Percentiles rank a stretch among this genome's conserved stretches.
These are phyloP conservation scores for Sinohyriopsis cumingii DNA, from an alignment of 2,888 invertebrate species.

Conservation along the genomic window DNA sequence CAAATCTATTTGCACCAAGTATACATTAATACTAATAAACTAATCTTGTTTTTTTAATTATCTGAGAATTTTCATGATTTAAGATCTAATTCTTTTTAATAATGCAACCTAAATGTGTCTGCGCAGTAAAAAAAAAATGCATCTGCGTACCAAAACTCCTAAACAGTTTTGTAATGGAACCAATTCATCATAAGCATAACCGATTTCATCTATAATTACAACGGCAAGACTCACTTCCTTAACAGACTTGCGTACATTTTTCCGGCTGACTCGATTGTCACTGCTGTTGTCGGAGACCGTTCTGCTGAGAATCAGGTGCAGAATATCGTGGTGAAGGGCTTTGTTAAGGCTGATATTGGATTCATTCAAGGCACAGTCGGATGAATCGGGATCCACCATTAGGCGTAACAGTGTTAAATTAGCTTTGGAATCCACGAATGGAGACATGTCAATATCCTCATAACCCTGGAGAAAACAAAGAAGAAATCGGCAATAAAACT, in stretches of 20 bases:
- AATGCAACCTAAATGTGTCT: no score
- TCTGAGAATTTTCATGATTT: no score
- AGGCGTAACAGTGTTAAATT: constrained; percentile 59
- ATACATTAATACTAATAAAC: no score
- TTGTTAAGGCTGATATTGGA: constrained; percentile 49
- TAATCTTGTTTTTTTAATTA: no score
- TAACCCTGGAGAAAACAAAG: constrained; percentile 43
- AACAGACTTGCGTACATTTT: constrained; percentile 27
- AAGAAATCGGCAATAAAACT: not conserved
- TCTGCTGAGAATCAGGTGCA: constrained; percentile 28
- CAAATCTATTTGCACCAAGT: no score
- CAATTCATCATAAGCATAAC: no score
- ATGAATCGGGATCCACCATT: constrained; percentile 53
- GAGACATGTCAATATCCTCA: constrained; percentile 49
- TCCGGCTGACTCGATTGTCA: constrained; percentile 21
- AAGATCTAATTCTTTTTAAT: no score
- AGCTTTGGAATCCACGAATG: constrained; percentile 58
- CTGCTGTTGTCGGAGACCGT: constrained; percentile 11
- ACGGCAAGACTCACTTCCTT: constrained; percentile 25
- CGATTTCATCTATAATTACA: no score
- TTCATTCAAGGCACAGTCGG: constrained; percentile 50
- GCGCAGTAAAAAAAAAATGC: no score
- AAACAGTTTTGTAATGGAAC: no score
- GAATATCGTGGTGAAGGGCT: constrained; percentile 56
- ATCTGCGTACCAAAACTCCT: no score